A percentile compares a stretch with the other conserved stretches of the same genome.
Conservation (phyloP, 2,888 invertebrate species). For the Drosophila longiperda region DNA sequence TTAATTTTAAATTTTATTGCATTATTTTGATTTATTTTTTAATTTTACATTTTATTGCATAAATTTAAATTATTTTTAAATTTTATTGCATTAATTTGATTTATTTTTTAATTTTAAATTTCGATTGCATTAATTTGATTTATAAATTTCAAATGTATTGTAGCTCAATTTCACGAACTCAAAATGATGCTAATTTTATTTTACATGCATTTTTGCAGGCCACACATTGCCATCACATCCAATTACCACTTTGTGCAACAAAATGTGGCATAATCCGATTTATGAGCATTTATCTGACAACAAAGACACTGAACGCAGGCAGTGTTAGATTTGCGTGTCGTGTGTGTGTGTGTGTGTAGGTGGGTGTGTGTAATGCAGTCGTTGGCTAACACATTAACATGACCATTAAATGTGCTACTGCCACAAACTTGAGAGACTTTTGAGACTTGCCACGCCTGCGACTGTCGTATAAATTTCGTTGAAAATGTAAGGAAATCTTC, state of each 20-base stretch:
- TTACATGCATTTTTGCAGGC: slow-evolving; percentile 6
- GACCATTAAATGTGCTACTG: slow-evolving; percentile 61
- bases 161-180: neutral
- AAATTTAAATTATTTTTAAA: no score
- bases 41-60: no score
- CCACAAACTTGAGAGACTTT: slow-evolving; percentile 6
- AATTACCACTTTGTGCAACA: slow-evolving; percentile 23
- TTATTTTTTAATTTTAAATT: no score
- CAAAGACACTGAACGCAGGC: slow-evolving; percentile 11
- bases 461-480: slow-evolving; percentile 38
- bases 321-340: neutral
- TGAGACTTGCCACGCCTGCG: neutral
- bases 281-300: slow-evolving; percentile 44
- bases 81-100: no score
- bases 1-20: no score
- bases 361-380: neutral
- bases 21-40: no score
- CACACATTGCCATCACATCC: slow-evolving; percentile 4
- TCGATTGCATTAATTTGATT: neutral
- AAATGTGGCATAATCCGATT: slow-evolving; percentile 65
- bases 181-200: slow-evolving; percentile 3
- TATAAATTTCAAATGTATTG: neutral
- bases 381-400: slow-evolving; percentile 64
- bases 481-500: slow-evolving; percentile 49
- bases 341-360: neutral